Conservation (phyloP, 2,797 vertebrate genomes). For the Hafferia zeledoni region DNA sequence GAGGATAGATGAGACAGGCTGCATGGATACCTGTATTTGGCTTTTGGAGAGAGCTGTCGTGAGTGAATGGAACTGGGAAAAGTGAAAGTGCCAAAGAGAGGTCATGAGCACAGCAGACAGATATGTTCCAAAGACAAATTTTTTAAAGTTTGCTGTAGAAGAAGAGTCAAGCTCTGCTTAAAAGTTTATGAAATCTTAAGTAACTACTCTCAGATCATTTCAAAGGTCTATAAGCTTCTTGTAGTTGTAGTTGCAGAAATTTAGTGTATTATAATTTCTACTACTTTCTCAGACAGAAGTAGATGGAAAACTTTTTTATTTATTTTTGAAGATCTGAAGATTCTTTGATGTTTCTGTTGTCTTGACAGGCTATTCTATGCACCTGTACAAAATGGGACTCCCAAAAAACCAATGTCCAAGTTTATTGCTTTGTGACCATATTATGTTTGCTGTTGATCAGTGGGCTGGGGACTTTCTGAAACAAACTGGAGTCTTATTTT, state of each 20-base stretch:
- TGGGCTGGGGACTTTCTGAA: neutral
- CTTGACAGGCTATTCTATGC: neutral
- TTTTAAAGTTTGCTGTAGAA: neutral
- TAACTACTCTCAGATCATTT: neutral
- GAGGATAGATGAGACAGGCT: neutral
- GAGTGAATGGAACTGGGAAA: neutral
- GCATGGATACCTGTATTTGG: neutral
- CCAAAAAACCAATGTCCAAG: neutral
- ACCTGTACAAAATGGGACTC: neutral
- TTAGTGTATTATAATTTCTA: neutral
- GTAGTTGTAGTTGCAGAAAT: neutral
- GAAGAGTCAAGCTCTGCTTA: neutral
- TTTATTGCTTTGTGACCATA: neutral
- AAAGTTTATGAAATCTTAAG: neutral
- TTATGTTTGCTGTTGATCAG: neutral
- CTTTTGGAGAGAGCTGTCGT: neutral
- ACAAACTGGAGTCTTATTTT: neutral
- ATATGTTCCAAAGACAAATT: neutral
- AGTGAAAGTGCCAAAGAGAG: fast-evolving
- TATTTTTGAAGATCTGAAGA: neutral
- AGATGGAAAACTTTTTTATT: neutral
- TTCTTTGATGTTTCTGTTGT: neutral
- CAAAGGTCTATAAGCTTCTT: neutral
- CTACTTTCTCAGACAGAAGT: neutral
- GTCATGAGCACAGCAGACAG: neutral